Conservation (phyloP, 2,888 invertebrate species). For the Rhingia campestris region DNA sequence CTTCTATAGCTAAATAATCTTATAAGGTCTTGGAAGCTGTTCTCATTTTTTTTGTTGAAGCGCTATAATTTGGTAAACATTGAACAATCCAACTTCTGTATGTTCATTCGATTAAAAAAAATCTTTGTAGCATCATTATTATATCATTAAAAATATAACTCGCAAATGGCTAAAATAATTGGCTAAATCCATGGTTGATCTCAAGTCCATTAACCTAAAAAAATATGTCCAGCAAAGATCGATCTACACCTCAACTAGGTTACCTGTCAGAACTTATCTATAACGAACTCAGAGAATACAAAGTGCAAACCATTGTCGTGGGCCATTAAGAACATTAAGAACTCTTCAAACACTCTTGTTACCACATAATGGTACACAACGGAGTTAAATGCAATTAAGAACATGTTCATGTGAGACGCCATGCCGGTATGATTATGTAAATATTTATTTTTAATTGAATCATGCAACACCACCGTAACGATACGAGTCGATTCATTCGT, state of each 20-base stretch:
- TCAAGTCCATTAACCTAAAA: conserved; percentile 2
- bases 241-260: conserved; percentile 10
- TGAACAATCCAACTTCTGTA: too few species aligned
- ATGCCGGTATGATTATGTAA: conserved; percentile 19
- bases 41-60: too few species aligned
- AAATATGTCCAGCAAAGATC: background rate
- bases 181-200: background rate
- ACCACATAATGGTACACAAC: background rate
- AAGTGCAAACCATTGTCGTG: background rate
- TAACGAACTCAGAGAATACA: background rate
- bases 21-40: too few species aligned
- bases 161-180: conserved; percentile 1
- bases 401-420: conserved; percentile 1
- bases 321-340: conserved; percentile 1
- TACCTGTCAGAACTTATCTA: background rate
- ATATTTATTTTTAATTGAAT: conserved; percentile 28
- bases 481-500: conserved; percentile 14
- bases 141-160: too few species aligned
- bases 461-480: conserved; percentile 3
- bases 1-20: too few species aligned
- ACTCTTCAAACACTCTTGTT: background rate
- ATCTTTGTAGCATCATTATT: too few species aligned
- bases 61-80: too few species aligned
- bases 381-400: conserved; percentile 28
- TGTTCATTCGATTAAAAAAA: too few species aligned